Evolutionary conservation across 2,113 vertebrate genomes (phyloP).

Genomic region (Epinephelus fuscoguttatus): DNA sequence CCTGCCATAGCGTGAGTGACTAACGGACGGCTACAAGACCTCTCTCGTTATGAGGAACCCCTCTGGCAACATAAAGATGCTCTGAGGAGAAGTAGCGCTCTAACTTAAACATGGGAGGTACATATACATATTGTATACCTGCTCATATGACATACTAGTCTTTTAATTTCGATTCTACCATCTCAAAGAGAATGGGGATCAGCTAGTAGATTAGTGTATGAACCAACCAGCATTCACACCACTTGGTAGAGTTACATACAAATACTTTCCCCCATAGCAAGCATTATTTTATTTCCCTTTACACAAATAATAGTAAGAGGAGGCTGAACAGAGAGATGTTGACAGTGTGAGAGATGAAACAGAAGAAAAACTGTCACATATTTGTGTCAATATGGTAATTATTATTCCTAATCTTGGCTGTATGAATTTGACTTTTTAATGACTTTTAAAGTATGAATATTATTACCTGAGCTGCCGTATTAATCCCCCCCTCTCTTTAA

Average conservation of each 20-base stretch:
- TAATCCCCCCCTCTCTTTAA: slow-evolving; percentile 6
- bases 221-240: neutral
- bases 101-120: too few species aligned
- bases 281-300: neutral
- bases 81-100: neutral
- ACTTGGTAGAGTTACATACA: neutral
- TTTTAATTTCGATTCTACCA: too few species aligned
- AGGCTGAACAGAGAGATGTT: neutral
- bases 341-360: too few species aligned
- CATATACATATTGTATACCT: too few species aligned
- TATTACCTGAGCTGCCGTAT: neutral
- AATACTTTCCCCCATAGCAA: neutral
- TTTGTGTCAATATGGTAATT: neutral
- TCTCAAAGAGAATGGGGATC: too few species aligned
- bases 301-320: neutral
- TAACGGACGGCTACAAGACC: too few species aligned
- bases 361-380: too few species aligned
- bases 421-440: slow-evolving; percentile 8
- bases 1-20: too few species aligned
- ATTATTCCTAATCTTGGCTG: neutral
- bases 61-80: too few species aligned
- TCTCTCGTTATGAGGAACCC: too few species aligned
- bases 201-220: too few species aligned
- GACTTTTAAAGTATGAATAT: neutral
- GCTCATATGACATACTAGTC: too few species aligned